These are phyloP conservation scores for Oreotragus oreotragus DNA, from an alignment of 2,113 vertebrate species.

Conservation along the genomic window DNA sequence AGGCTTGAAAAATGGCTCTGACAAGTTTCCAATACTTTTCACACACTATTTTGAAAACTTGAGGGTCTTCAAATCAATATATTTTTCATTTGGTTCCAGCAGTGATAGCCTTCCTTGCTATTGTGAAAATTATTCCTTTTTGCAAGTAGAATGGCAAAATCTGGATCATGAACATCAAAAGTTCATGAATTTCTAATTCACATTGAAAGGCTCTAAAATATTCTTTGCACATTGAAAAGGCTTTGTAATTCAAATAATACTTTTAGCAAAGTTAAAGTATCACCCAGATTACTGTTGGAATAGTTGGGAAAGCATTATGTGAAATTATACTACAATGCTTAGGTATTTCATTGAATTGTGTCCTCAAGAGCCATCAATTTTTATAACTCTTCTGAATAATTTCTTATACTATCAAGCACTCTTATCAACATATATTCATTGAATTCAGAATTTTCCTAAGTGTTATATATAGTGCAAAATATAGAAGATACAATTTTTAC, in stretches of 20 bases:
- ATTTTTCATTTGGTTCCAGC: slow-evolving; percentile 42
- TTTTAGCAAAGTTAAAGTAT: slow-evolving; percentile 51
- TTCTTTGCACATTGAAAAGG: not conserved
- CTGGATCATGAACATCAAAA: not conserved
- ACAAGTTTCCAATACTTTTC: slow-evolving; percentile 18
- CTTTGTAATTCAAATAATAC: not conserved
- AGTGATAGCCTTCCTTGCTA: slow-evolving; percentile 5
- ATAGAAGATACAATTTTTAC: not conserved
- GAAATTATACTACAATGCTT: slow-evolving; percentile 12
- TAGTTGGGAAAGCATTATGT: not conserved
- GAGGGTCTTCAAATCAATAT: slow-evolving; percentile 35
- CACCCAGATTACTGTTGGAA: not conserved
- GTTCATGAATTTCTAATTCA: slow-evolving; percentile 43
- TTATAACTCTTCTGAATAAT: not conserved
- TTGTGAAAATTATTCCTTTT: slow-evolving; percentile 31
- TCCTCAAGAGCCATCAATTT: not conserved
- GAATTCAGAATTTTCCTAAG: not conserved
- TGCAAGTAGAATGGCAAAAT: slow-evolving; percentile 30
- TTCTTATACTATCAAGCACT: not conserved
- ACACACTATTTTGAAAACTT: slow-evolving; percentile 32
- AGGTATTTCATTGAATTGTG: slow-evolving; percentile 11
- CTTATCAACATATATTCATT: not conserved
- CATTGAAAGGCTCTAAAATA: not conserved
- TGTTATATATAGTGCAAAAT: not conserved
- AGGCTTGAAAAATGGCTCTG: slow-evolving; percentile 27